Evolutionary conservation across 2,797 vertebrate species (phyloP), one percentile per base, ranked within the genome.

Genomic region (Varecia variegata): DNA sequence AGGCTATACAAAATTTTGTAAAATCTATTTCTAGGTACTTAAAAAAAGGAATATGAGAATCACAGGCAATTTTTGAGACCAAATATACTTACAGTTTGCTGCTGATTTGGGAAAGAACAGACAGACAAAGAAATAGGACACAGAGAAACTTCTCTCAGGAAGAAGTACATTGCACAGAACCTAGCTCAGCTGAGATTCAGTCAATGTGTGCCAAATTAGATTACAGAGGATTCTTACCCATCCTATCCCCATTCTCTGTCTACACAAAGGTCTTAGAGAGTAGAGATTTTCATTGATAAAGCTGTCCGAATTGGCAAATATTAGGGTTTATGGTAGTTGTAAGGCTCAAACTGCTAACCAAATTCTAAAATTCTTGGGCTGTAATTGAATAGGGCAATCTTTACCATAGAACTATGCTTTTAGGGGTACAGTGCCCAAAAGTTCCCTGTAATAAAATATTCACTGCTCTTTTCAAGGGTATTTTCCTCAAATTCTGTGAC

Each of bases 241-340:
- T 9, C 14, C 32, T 50, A 0, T 25, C 27, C 21, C 58, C 30
- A 17, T 20, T 20, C 12, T 40, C 56, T 47, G 32, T 40, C 52
- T 67, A 54, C 12, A 58, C 18, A 74, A 73, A 56, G n/a, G 13
- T 65, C 47, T 77, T 60, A 79, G 54, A 74, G 56, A 68, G 23
- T 25, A 60, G 40, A 96, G 62, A 93, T 90, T 67, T 62, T 88
- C 89, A 89, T 0, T 94, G 94, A 96, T 68, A 82, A 96, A 92
- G 70, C 35, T 98, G 87, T 81, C 91, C 43, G 89, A 96, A 92
- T 7, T 96, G 96, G 94, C 84, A 97, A 98, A 95, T 62, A 40
- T 77, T 95, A 96, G 84, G 91, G 95, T 88, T 97, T 87, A 90
- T 40, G 79, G 92, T 43, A 90, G 60, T 2, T 92, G 94, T 96